Evolutionary conservation across 2,888 invertebrate genomes (phyloP).

Genomic region (Norana najaformis): DNA sequence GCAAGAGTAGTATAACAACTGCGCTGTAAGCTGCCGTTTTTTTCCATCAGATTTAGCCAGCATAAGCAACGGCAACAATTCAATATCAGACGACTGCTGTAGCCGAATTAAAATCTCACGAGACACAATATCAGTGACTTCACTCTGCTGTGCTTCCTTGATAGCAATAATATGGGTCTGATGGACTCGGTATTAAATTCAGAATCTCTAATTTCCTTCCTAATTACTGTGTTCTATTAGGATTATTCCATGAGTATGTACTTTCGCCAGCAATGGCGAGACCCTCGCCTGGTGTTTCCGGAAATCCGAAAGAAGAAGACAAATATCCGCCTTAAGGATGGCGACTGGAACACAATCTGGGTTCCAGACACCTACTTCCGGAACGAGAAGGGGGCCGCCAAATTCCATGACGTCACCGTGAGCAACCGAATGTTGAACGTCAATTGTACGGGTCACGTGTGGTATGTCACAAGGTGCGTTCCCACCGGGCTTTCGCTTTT

Average conservation of each 20-base stretch:
- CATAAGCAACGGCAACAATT: too few relatives aligned
- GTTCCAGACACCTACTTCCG: conserved; percentile 36
- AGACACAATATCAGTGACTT: too few relatives aligned
- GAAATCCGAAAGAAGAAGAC: background rate
- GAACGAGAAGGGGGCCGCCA: conserved; percentile 36
- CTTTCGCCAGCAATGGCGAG: conserved; percentile 16
- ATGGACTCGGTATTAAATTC: background rate
- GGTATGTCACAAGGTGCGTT: conserved; percentile 32
- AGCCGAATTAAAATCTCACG: too few relatives aligned
- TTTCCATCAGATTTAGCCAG: too few relatives aligned
- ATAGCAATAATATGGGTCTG: background rate
- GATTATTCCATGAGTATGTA: conserved; percentile 24
- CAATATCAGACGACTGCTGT: too few relatives aligned
- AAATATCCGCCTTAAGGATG: conserved; percentile 28
- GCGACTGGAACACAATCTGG: conserved; percentile 35
- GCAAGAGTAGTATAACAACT: too few relatives aligned
- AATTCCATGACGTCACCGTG: conserved; percentile 37
- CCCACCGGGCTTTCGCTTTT: background rate
- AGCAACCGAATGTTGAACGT: conserved; percentile 35
- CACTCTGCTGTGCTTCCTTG: too few relatives aligned
- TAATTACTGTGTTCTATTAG: conserved; percentile 8
- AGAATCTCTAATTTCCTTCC: background rate
- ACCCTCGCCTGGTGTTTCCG: conserved; percentile 17
- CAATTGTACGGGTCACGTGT: conserved; percentile 37
- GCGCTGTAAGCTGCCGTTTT: too few relatives aligned